Percentiles rank a stretch among this genome's conserved stretches.
These are phyloP conservation scores for Pterocles orientalis DNA, from an alignment of 2,113 vertebrate species.

Conservation along the genomic window DNA sequence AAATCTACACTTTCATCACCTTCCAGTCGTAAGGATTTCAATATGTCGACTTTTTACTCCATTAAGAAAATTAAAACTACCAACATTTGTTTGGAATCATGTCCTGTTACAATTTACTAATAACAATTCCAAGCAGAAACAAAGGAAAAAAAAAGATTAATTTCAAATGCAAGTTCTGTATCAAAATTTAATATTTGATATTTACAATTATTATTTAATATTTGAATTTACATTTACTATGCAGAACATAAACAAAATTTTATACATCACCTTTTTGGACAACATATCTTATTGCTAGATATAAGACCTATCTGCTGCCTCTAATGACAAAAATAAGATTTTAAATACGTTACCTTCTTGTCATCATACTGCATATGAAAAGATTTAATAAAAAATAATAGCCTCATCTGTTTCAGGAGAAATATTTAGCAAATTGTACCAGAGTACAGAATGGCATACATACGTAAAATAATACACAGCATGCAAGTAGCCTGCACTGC, in stretches of 20 bases:
- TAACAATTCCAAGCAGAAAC: neutral
- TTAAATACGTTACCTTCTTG: neutral
- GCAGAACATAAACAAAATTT: neutral
- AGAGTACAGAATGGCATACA: neutral
- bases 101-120: neutral
- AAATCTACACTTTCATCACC: neutral
- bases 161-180: neutral
- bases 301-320: neutral
- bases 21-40: neutral
- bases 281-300: neutral
- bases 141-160: neutral
- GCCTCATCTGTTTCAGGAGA: neutral
- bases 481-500: neutral
- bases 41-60: neutral
- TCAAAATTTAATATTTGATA: neutral
- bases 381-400: neutral
- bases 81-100: slow-evolving; percentile 27
- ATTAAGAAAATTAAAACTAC: slow-evolving; percentile 20
- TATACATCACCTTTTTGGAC: neutral
- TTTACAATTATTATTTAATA: neutral
- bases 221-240: neutral
- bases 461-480: neutral
- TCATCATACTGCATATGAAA: neutral
- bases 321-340: neutral
- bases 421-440: neutral